These are phyloP conservation scores for Xestia ashworthii DNA, from an alignment of 2,888 invertebrate species.

Conservation along the genomic window DNA sequence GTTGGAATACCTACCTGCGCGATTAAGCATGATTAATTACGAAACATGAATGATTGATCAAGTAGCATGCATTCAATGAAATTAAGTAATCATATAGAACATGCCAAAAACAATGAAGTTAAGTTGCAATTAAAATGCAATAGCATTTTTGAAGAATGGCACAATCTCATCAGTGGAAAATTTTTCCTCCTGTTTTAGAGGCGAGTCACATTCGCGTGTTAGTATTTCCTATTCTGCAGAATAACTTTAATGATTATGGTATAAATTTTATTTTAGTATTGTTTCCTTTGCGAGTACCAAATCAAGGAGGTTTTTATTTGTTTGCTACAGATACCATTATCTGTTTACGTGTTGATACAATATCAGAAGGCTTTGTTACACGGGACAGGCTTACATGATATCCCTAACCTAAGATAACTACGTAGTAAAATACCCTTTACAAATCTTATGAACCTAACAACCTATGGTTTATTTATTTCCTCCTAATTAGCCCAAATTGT, in stretches of 20 bases:
- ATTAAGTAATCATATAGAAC: neutral
- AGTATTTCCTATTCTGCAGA: neutral
- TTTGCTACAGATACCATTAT: conserved; percentile 22
- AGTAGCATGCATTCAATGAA: neutral
- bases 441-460: neutral
- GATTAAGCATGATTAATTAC: conserved; percentile 1
- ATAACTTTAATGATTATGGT: neutral
- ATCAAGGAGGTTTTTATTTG: conserved; percentile 4
- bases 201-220: neutral
- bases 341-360: conserved; percentile 28
- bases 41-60: conserved; percentile 13
- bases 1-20: neutral
- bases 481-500: no score
- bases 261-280: neutral
- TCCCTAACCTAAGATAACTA: neutral
- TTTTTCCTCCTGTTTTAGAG: neutral
- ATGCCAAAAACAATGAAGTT: neutral
- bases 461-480: neutral
- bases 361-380: conserved; percentile 16
- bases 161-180: neutral
- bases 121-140: neutral
- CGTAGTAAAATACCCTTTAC: neutral
- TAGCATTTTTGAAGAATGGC: neutral
- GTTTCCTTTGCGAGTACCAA: neutral
- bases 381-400: conserved; percentile 2